These are phyloP conservation scores for Acanthaster planci DNA, from an alignment of 35 echinoderm and acorn worm species.

Conservation along the genomic window DNA sequence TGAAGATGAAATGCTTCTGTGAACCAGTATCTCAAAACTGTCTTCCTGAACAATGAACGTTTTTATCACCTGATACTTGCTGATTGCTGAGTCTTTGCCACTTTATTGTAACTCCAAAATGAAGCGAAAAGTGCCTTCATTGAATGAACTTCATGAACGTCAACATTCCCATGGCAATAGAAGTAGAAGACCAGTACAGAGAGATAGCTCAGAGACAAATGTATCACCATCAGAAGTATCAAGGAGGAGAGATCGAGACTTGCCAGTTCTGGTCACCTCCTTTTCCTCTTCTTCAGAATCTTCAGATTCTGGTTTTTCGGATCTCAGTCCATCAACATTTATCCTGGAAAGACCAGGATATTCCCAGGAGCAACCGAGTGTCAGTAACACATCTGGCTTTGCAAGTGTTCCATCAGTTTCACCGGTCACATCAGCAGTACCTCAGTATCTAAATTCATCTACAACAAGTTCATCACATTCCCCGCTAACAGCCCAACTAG, in stretches of 20 bases:
- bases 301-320: conserved; percentile 42
- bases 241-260: background rate
- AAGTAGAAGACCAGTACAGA: background rate
- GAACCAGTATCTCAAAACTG: too few species aligned
- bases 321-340: conserved; percentile 34
- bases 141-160: background rate
- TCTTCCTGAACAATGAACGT: too few species aligned
- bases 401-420: background rate
- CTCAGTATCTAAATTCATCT: background rate
- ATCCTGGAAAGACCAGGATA: conserved; percentile 22
- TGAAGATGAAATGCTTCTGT: too few species aligned
- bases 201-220: background rate
- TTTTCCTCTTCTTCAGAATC: conserved; percentile 58
- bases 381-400: conserved; percentile 12
- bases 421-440: background rate
- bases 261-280: conserved; percentile 8
- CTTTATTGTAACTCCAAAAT: background rate
- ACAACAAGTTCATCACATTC: conserved; percentile 24
- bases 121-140: conserved; percentile 26
- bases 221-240: background rate
- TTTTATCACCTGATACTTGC: background rate
- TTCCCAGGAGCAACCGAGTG: conserved; percentile 9
- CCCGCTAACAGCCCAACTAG: conserved; percentile 6
- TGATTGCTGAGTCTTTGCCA: background rate
- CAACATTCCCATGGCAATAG: background rate